Evolutionary conservation across 2,113 vertebrate genomes (phyloP).

Genomic region (Sorex araneus): DNA sequence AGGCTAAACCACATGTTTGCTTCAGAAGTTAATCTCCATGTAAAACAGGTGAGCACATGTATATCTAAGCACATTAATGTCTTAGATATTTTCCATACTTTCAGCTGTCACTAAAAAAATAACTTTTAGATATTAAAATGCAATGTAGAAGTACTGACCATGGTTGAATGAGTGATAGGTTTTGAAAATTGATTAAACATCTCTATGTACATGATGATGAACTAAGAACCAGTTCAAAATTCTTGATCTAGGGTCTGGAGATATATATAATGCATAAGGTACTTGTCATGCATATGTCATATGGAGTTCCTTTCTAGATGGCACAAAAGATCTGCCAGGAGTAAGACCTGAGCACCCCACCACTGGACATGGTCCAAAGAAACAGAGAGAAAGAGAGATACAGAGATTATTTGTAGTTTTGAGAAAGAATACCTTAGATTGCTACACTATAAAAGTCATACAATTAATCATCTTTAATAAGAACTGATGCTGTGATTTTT

Average conservation of each 20-base stretch:
- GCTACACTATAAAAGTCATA: background rate
- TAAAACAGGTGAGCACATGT: background rate
- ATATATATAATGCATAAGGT: too few species aligned
- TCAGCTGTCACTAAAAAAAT: background rate
- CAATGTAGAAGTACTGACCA: background rate
- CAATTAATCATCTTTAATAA: background rate
- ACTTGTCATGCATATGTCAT: too few species aligned
- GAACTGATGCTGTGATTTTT: background rate
- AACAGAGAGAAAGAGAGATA: too few species aligned
- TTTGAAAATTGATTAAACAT: constrained; percentile 7
- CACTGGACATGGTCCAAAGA: too few species aligned
- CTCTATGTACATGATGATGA: background rate
- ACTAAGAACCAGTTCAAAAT: background rate
- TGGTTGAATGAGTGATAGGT: background rate
- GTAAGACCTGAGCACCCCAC: too few species aligned
- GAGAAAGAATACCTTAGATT: constrained; percentile 40
- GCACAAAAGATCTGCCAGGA: too few species aligned
- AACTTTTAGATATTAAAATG: background rate
- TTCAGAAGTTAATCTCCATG: background rate
- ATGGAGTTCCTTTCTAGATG: too few species aligned
- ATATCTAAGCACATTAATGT: background rate
- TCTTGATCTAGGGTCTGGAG: background rate
- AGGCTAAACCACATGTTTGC: background rate
- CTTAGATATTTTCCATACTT: background rate
- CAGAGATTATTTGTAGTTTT: background rate